Conservation (phyloP, 2,888 invertebrate genomes). For the Lochmaea crataegi region DNA sequence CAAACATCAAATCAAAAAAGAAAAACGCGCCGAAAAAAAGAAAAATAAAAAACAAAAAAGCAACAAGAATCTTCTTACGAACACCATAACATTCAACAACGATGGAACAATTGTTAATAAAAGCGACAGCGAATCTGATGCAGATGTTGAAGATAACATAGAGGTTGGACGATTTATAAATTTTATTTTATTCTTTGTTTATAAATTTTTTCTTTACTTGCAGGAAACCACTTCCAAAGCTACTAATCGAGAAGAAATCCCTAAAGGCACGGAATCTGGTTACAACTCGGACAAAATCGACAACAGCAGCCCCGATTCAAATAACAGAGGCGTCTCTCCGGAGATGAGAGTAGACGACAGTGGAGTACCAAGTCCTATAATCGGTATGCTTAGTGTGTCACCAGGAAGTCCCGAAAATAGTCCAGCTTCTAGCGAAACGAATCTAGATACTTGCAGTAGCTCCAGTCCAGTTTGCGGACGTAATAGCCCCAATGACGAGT, state of each 20-base stretch:
- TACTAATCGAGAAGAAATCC: conserved; percentile 33
- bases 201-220: conserved; percentile 13
- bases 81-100: conserved; percentile 24
- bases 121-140: conserved; percentile 80
- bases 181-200: conserved; percentile 11
- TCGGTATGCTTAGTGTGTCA: conserved; percentile 57
- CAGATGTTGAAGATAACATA: conserved; percentile 84
- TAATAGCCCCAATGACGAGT: conserved; percentile 60
- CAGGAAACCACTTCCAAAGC: conserved; percentile 45
- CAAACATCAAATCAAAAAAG: conserved; percentile 76
- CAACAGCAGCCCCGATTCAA: conserved; percentile 60
- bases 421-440: conserved; percentile 69
- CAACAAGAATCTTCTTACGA: conserved; percentile 50
- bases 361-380: conserved; percentile 59
- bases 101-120: conserved; percentile 66
- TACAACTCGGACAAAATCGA: conserved; percentile 73
- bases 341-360: conserved; percentile 59
- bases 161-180: conserved; percentile 63
- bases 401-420: conserved; percentile 54
- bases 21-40: conserved; percentile 70
- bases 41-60: conserved; percentile 67
- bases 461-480: conserved; percentile 58
- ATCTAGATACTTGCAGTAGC: conserved; percentile 68
- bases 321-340: conserved; percentile 56
- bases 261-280: conserved; percentile 72